Evolutionary conservation across 2,888 invertebrate species (phyloP), one percentile per base, ranked within the genome.

Genomic region (Antitype chi): DNA sequence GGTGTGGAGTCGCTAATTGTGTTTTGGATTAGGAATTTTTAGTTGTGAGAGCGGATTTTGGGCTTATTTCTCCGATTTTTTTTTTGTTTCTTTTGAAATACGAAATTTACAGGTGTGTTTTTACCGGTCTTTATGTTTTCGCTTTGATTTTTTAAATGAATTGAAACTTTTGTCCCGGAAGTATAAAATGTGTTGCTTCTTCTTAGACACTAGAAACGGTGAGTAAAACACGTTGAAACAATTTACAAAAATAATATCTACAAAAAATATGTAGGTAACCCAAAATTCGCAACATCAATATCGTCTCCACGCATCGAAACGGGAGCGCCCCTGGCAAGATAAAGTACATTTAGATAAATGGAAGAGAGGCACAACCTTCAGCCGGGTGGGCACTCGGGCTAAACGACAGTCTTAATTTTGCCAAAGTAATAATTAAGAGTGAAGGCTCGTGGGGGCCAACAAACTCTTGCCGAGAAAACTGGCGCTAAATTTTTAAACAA

Each of bases 351-450:
- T 95, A 95, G 95, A 96, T 96, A 95, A 96, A 96, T 95, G 95
- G 94, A 94, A 92, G 93, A 91, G 92, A 92, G 92, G 93, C 92
- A 91, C 93, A 93, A 92, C 94, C 95, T 94, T 92, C 93, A 93
- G 92, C 86, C 92, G 93, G 91, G 91, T 92, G 94, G 94, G 94
- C 94, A 94, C 96, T 96, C 90, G 91, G 92, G 89, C 94, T 95
- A 96, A 96, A 95, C 96, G 97, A 96, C 96, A 96, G 93, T 96
- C 97, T 97, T 97, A 97, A 97, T 97, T 97, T 96, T 96, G 94
- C 95, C 96, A 96, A 96, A 96, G 97, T 97, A 96, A 96, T 97
- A 97, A 97, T 97, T 96, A 97, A 96, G 96, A 97, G 95, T 95
- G 96, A 96, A 96, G 94, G 94, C 92, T 94, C 93, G 92, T 91